A percentile compares a stretch with the other conserved stretches of the same genome.
These are phyloP conservation scores for Apoda limacodes DNA, from an alignment of 2,888 invertebrate genomes.

Conservation along the genomic window DNA sequence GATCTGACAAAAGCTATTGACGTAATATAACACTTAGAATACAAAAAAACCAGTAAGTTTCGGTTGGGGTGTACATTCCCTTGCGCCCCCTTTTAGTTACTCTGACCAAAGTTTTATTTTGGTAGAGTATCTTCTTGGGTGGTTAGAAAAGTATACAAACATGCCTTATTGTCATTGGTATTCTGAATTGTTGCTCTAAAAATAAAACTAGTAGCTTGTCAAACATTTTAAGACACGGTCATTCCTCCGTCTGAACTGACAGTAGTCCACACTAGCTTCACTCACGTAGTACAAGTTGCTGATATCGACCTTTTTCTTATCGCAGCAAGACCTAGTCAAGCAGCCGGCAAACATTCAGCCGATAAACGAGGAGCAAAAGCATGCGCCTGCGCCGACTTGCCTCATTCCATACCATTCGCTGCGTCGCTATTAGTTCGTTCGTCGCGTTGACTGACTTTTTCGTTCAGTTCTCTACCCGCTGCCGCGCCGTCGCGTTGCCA, in stretches of 20 bases:
- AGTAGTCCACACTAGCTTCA: slow-evolving; percentile 27
- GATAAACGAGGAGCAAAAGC: slow-evolving; percentile 65
- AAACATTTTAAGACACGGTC: too few species aligned
- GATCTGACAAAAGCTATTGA: too few species aligned
- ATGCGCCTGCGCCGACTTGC: slow-evolving; percentile 63
- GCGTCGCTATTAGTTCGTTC: slow-evolving; percentile 52
- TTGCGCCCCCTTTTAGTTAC: too few species aligned
- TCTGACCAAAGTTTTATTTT: too few species aligned
- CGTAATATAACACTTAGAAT: too few species aligned
- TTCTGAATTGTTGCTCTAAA: too few species aligned
- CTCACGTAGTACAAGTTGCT: slow-evolving; percentile 27
- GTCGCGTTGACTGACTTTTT: slow-evolving; percentile 25
- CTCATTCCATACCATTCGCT: slow-evolving; percentile 52
- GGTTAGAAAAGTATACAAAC: too few species aligned
- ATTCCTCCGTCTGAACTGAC: slow-evolving; percentile 17
- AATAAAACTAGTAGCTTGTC: too few species aligned
- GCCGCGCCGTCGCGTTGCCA: slow-evolving; percentile 51
- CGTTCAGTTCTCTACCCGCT: slow-evolving; percentile 58
- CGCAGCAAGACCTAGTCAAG: slow-evolving; percentile 47
- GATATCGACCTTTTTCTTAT: slow-evolving; percentile 59
- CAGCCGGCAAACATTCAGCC: slow-evolving; percentile 31
- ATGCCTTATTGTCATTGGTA: too few species aligned
- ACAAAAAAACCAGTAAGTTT: too few species aligned
- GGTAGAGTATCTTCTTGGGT: too few species aligned
- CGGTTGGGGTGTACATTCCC: too few species aligned